Evolutionary conservation across 2,113 vertebrate genomes (phyloP), one percentile per base, ranked within the genome.

Genomic region (Onychorhynchus coronatus): DNA sequence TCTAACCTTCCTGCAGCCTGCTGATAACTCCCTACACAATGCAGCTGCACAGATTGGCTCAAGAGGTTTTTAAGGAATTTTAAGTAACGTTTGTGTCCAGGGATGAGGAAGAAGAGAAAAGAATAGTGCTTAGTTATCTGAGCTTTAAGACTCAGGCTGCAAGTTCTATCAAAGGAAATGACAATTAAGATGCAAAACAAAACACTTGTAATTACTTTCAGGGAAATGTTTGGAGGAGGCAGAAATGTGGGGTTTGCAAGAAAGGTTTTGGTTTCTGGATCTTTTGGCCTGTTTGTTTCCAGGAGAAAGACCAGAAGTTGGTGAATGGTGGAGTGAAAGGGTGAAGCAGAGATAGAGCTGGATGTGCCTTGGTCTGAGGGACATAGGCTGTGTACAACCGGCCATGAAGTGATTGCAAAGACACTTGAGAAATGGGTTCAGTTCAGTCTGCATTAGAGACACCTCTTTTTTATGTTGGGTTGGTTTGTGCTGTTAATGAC

Each of bases 11-110:
- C 68, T 96, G 93, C 88, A 77, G 82, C 49, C 61, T 92, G 90
- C 82, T 88, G 85, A 89, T 97, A 94, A 90, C 52, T 86, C 55
- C 42, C 19, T 19, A 72, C 76, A 90, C 82, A 90, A 80, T 96
- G 42, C 71, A 67, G 58, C 42, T 1, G 7, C 35, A 33, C 75
- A 79, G 65, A 89, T 81, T 96, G 75, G 42, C 59, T 94, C 0
- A 0, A 47, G 83, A 77, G 31, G 65, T 37, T 94, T 92, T 88
- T 46, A 71, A 80, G 67, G 59, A 88, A 16, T 83, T 95, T n/a
- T n/a, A n/a, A 49, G 39, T 70, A 13, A 30, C 72, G 37, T 82
- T 89, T 73, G 73, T 85, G 71, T 53, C 30, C 27, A 52, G 62
- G 65, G 44, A 63, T n/a, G 52, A 66, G 35, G 39, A 39, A 91